These are phyloP conservation scores for Steinernema scapterisci DNA, from an alignment of 2,888 invertebrate genomes.

Conservation along the genomic window DNA sequence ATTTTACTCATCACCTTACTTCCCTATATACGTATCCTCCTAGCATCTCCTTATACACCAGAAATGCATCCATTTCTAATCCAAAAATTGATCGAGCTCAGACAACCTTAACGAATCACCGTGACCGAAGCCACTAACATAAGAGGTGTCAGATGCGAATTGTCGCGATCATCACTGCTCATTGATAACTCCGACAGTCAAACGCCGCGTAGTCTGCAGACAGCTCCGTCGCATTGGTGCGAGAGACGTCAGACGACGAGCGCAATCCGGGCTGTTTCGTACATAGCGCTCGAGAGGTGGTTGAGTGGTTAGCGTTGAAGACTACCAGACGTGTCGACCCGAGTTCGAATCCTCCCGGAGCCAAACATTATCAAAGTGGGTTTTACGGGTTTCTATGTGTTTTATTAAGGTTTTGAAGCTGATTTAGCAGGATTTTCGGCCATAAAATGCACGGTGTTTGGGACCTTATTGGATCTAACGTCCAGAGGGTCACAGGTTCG, in stretches of 20 bases:
- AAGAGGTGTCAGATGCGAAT: constrained; percentile 22
- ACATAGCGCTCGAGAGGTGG: not conserved
- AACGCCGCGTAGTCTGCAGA: not conserved
- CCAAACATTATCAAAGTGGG: not conserved
- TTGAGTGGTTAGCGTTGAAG: not conserved
- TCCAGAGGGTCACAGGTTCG: no score
- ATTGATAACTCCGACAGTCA: not conserved
- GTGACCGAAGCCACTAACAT: not conserved
- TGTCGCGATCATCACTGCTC: constrained; percentile 22
- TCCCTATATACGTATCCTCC: no score
- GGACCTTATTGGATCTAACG: no score
- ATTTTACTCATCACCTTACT: no score
- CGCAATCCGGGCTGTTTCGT: not conserved
- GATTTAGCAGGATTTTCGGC: no score
- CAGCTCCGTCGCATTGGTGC: not conserved
- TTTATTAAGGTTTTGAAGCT: no score
- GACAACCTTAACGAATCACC: constrained; percentile 20
- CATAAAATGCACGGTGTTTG: no score
- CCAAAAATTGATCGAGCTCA: not conserved
- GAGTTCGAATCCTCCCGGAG: not conserved
- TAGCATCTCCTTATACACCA: no score
- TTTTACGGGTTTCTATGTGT: no score
- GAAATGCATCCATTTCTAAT: no score
- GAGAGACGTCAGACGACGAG: constrained; percentile 1
- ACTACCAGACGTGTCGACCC: not conserved